These are phyloP conservation scores for Paraplagusia blochii DNA, from an alignment of 2,113 vertebrate genomes.

Conservation along the genomic window DNA sequence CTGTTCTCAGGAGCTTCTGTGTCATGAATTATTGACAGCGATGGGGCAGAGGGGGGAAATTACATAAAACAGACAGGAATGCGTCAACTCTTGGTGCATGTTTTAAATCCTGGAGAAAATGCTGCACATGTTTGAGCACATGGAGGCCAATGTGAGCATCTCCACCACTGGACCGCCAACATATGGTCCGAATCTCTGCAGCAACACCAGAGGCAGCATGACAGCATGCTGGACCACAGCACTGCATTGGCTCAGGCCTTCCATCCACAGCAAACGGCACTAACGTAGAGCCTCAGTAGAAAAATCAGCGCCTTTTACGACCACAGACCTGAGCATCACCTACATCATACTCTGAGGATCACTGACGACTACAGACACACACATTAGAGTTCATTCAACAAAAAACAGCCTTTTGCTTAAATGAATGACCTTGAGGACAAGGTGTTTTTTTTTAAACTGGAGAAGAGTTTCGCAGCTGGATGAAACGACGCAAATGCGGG, in stretches of 20 bases:
- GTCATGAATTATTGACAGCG: conserved; percentile 49
- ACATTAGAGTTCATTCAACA: conserved; percentile 27
- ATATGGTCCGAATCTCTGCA: conserved; percentile 52
- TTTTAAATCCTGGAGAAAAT: conserved; percentile 29
- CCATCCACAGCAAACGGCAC: conserved; percentile 43
- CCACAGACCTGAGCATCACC: not conserved
- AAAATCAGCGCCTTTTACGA: conserved; percentile 30
- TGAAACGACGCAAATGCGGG: conserved; percentile 33
- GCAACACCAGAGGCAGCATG: conserved; percentile 27
- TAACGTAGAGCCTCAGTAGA: conserved; percentile 41
- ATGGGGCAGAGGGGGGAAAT: conserved; percentile 20
- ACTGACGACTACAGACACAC: conserved; percentile 27
- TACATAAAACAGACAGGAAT: conserved; percentile 34
- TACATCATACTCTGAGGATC: not conserved
- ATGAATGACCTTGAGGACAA: conserved; percentile 78
- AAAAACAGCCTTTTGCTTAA: not conserved
- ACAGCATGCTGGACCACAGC: conserved; percentile 41
- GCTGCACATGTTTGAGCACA: conserved; percentile 1
- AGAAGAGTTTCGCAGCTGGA: conserved; percentile 17
- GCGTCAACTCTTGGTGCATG: conserved; percentile 30
- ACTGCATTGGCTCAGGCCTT: conserved; percentile 62
- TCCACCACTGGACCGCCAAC: conserved; percentile 19
- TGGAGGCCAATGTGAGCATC: not conserved
- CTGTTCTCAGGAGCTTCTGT: conserved; percentile 14
- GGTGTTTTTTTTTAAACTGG: conserved; percentile 41